Percentiles rank a stretch among this genome's conserved stretches.
phyloP scores from a whole-genome alignment of 1,140 invertebrate species.

The Sycophila sp. region DNA sequence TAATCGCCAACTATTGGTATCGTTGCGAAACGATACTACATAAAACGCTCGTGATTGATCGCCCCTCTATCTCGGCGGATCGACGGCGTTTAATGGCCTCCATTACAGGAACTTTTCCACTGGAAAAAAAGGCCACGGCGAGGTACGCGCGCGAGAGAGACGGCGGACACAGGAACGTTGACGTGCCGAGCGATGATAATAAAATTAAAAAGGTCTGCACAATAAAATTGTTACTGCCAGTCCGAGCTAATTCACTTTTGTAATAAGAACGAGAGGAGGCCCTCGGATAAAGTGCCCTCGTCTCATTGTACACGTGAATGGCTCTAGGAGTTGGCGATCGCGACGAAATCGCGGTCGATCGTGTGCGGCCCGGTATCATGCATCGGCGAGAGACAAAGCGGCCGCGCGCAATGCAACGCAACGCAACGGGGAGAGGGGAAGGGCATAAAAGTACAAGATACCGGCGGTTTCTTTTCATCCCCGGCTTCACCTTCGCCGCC shows the following conservation, averaged over 20 bases:
- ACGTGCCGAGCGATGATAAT: neutral
- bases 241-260: conserved; percentile 11
- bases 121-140: too few species aligned
- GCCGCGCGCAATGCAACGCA: neutral
- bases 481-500: neutral
- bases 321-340: too few species aligned
- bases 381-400: conserved; percentile 30
- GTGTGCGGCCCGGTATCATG: neutral
- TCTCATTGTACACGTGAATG: neutral
- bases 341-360: neutral
- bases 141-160: too few species aligned
- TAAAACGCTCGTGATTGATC: neutral
- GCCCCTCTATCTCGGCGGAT: neutral
- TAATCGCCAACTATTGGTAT: too few species aligned
- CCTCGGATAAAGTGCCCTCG: neutral
- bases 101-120: conserved; percentile 5
- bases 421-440: neutral
- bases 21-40: neutral
- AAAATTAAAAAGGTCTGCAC: conserved; percentile 11
- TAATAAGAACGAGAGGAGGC: neutral
- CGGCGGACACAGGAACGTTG: neutral
- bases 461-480: conserved; percentile 32
- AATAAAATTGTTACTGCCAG: conserved; percentile 17
- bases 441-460: conserved; percentile 25
- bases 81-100: neutral